Base-by-base conservation (phyloP, 2,888 invertebrate genomes). In the Darwinula stevensoni region DNA sequence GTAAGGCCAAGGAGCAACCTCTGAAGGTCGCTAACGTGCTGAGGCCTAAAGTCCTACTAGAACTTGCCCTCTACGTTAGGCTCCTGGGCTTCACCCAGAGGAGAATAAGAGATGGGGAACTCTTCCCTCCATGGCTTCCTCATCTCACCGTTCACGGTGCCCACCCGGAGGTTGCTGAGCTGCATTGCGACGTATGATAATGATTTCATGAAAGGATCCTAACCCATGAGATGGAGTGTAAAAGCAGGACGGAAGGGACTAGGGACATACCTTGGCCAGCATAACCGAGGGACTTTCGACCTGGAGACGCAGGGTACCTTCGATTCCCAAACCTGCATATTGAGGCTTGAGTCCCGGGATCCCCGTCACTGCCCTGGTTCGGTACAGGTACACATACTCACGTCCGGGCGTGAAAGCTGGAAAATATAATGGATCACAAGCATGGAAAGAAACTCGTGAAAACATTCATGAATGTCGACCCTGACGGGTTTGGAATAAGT, bases 371-470 rank as follows among this genome's bases (percentile, higher is more conserved):
- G 46, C 39, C 28, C 50, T 45, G 3, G 46, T 44, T 17, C 43
- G 43, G 37, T 51, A 47, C 4, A 40, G 34, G 37, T 50, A 53
- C n/a, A 41, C 38, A 40, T 49, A 51, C 18, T 47, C 46, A 11
- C 43, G 42, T 4, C 45, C 43, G 3, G 42, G n/a, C n/a, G n/a
- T n/a, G n/a, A n/a, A n/a, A n/a, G n/a, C n/a, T n/a, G n/a, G n/a
- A n/a, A n/a, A n/a, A n/a, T n/a, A n/a, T n/a, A n/a, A n/a, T n/a
- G n/a, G n/a, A n/a, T n/a, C n/a, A n/a, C n/a, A n/a, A n/a, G n/a
- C n/a, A n/a, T n/a, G n/a, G n/a, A n/a, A n/a, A n/a, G n/a, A n/a
- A n/a, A n/a, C n/a, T n/a, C n/a, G n/a, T n/a, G n/a, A n/a, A n/a
- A n/a, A n/a, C n/a, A n/a, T n/a, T n/a, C n/a, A n/a, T n/a, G n/a